A percentile compares a stretch with the other conserved stretches of the same genome.
These are phyloP conservation scores for Phalera bucephala DNA, from an alignment of 2,888 invertebrate genomes.

Conservation along the genomic window DNA sequence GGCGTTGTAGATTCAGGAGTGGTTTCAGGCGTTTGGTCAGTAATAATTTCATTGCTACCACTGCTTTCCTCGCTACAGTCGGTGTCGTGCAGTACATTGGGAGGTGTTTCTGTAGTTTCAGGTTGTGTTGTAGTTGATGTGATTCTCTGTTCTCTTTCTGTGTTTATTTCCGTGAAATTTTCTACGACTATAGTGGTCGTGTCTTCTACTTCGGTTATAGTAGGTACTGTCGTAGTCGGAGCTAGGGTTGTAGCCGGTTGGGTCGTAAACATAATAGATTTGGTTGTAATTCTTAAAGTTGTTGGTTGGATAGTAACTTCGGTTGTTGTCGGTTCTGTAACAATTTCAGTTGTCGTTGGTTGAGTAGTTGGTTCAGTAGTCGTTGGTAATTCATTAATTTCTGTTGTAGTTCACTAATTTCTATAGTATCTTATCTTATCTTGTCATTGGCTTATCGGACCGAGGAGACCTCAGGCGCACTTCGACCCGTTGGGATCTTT, in stretches of 20 bases:
- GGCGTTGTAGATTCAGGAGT: conserved; percentile 15
- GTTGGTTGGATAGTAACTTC: conserved; percentile 7
- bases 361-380: conserved; percentile 8
- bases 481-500: no score
- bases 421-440: no score
- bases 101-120: conserved; percentile 32
- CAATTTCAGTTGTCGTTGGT: conserved; percentile 12
- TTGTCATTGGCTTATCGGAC: no score
- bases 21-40: conserved; percentile 21
- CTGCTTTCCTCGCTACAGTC: conserved; percentile 53
- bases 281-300: not conserved
- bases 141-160: conserved; percentile 45
- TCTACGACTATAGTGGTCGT: conserved; percentile 57
- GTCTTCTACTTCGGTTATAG: conserved; percentile 28
- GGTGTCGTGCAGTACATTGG: conserved; percentile 15
- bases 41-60: conserved; percentile 51
- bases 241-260: conserved; percentile 19
- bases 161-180: conserved; percentile 60
- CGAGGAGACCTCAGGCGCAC: no score
- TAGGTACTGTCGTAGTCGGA: conserved; percentile 25
- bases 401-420: no score
- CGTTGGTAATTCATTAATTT: conserved; percentile 2
- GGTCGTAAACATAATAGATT: conserved; percentile 10
- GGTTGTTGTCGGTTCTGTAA: conserved; percentile 1
- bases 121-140: conserved; percentile 31